These are phyloP conservation scores for Microctonus aethiopoides DNA, from an alignment of 2,888 invertebrate species.

Conservation along the genomic window DNA sequence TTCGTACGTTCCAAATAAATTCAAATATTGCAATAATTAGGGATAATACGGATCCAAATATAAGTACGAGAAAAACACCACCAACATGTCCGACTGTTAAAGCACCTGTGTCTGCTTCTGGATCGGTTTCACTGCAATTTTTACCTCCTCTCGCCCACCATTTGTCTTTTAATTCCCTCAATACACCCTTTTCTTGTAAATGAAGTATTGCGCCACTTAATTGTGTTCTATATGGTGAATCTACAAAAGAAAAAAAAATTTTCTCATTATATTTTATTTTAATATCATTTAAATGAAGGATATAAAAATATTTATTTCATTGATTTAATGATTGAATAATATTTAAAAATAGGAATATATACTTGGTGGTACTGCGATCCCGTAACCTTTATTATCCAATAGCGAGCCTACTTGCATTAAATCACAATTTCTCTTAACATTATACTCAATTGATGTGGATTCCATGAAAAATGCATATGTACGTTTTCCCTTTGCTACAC, in stretches of 20 bases:
- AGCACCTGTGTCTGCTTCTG: constrained; percentile 69
- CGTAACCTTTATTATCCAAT: constrained; percentile 94
- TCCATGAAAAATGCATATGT: constrained; percentile 98
- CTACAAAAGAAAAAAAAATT: constrained; percentile 64
- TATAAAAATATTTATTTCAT: too few species aligned
- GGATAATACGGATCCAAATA: constrained; percentile 78
- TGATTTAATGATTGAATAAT: neutral
- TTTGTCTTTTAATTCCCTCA: constrained; percentile 84
- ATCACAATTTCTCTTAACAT: constrained; percentile 89
- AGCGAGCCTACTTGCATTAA: constrained; percentile 91
- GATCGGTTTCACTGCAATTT: constrained; percentile 68
- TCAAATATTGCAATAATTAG: constrained; percentile 82
- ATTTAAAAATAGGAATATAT: constrained; percentile 68
- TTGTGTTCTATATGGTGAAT: constrained; percentile 80
- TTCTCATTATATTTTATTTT: too few species aligned
- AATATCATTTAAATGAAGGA: too few species aligned
- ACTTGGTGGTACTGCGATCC: constrained; percentile 94
- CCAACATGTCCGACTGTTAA: constrained; percentile 89
- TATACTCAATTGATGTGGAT: constrained; percentile 95
- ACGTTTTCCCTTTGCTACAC: constrained; percentile 86
- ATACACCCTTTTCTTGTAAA: constrained; percentile 88
- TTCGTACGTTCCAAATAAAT: constrained; percentile 85
- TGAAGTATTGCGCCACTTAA: constrained; percentile 90
- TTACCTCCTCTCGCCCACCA: constrained; percentile 88
- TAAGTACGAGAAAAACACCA: constrained; percentile 89